A percentile compares a stretch with the other conserved stretches of the same genome.
phyloP scores from a whole-genome alignment of 2,888 invertebrate genomes.

The Pandemis heparana region DNA sequence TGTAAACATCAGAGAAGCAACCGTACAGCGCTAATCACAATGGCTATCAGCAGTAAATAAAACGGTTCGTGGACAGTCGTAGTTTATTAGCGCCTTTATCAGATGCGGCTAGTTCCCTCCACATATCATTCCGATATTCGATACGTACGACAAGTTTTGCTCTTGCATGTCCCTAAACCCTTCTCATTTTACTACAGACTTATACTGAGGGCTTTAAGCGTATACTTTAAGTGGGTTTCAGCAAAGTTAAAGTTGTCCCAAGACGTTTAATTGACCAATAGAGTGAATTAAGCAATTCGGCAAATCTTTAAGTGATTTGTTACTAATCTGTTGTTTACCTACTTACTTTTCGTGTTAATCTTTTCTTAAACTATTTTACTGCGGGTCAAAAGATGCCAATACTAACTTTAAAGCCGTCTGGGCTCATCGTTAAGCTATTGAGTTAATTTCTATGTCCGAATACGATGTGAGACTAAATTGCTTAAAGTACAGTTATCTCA shows the following conservation, averaged over 20 bases:
- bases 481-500: no score
- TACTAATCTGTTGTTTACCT: no score
- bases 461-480: no score
- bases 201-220: background rate
- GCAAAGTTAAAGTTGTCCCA: conserved; percentile 46
- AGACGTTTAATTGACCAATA: no score
- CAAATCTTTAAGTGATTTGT: no score
- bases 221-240: conserved; percentile 4
- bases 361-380: no score
- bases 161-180: background rate
- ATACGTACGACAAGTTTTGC: conserved; percentile 45
- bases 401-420: no score
- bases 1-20: conserved; percentile 40
- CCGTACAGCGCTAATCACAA: conserved; percentile 34
- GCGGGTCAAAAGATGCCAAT: no score
- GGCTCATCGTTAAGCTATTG: no score
- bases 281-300: no score
- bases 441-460: no score
- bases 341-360: no score
- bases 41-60: conserved; percentile 38
- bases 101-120: conserved; percentile 52
- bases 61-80: conserved; percentile 24
- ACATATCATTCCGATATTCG: conserved; percentile 54
- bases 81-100: conserved; percentile 52
- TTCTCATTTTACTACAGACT: background rate